Evolutionary conservation across 2,888 invertebrate genomes (phyloP).

Genomic region (Stenichneumon culpator): DNA sequence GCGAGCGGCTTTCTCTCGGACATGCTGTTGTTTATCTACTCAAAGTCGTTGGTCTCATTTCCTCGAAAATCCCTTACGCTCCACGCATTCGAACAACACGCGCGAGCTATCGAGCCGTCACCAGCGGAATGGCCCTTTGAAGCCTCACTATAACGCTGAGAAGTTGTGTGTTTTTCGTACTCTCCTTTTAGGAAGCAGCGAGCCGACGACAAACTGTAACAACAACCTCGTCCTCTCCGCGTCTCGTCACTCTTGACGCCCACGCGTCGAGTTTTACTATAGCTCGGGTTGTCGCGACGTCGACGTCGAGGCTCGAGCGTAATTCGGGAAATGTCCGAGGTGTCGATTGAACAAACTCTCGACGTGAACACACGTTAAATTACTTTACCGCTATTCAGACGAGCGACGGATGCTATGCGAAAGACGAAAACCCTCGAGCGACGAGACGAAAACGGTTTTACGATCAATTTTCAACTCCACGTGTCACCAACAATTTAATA

Average conservation of each 20-base stretch:
- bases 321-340: conserved; percentile 21
- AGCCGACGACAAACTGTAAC: background rate
- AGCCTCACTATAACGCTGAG: background rate
- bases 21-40: conserved; percentile 24
- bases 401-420: background rate
- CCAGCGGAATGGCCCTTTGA: conserved; percentile 37
- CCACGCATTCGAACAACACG: conserved; percentile 19
- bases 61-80: background rate
- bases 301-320: background rate
- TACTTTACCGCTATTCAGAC: background rate
- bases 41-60: conserved; percentile 22
- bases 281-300: background rate
- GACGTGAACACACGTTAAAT: conserved; percentile 11
- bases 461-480: background rate
- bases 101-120: conserved; percentile 19
- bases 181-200: background rate
- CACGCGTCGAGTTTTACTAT: conserved; percentile 6
- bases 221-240: background rate
- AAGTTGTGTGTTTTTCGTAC: conserved; percentile 3
- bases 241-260: conserved; percentile 6
- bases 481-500: conserved; percentile 5
- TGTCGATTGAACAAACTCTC: conserved; percentile 25
- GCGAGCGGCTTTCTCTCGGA: background rate
- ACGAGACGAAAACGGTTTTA: background rate
- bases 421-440: background rate